Conservation (phyloP, 2,888 invertebrate species). For the Cordilura impudica region DNA sequence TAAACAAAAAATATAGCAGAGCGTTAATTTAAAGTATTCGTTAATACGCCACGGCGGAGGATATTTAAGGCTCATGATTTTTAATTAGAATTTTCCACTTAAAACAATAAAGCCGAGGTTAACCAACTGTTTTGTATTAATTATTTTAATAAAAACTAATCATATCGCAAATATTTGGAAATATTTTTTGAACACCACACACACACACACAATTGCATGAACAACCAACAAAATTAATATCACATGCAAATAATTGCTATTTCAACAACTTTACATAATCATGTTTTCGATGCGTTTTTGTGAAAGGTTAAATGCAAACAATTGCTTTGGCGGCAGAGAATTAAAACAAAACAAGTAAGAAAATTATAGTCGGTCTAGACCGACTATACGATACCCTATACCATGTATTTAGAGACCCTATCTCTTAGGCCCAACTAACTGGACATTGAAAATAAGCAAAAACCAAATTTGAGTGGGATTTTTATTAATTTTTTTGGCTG, state of each 20-base stretch:
- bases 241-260: constrained; percentile 31
- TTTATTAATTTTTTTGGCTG: too few species aligned
- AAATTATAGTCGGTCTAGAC: too few species aligned
- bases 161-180: background rate
- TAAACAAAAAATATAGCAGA: background rate
- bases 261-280: constrained; percentile 16
- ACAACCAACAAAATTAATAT: background rate
- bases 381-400: too few species aligned
- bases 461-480: too few species aligned
- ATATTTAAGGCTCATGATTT: constrained; percentile 20
- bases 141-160: background rate
- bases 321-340: too few species aligned
- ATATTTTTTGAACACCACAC: background rate
- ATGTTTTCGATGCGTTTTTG: background rate
- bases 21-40: constrained; percentile 11
- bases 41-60: constrained; percentile 8
- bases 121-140: background rate
- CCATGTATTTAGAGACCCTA: too few species aligned
- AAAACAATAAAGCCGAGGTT: constrained; percentile 10
- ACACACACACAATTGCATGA: background rate
- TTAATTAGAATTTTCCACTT: constrained; percentile 22
- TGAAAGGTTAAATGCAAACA: constrained; percentile 1
- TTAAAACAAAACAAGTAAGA: too few species aligned
- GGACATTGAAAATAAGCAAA: too few species aligned
- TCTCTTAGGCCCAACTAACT: too few species aligned